Evolutionary conservation across 2,888 invertebrate genomes (phyloP).

Genomic region (Drosophila histrio): DNA sequence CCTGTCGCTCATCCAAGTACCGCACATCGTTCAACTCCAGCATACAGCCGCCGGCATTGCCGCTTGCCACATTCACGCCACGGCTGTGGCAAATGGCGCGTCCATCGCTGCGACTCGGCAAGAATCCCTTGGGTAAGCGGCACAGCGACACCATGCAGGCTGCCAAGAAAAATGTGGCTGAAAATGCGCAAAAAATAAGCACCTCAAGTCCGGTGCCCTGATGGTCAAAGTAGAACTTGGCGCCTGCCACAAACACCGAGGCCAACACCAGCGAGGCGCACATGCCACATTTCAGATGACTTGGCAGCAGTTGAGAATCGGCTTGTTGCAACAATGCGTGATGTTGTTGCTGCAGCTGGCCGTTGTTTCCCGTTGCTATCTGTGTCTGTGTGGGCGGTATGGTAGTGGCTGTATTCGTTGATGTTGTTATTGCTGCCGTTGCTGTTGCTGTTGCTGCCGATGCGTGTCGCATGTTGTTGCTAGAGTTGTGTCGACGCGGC

Average conservation of each 20-base stretch:
- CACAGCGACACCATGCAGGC: constrained; percentile 88
- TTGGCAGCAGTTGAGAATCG: constrained; percentile 80
- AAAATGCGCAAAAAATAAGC: constrained; percentile 87
- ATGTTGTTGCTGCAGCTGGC: constrained; percentile 71
- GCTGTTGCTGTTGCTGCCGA: constrained; percentile 41
- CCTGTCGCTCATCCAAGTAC: constrained; percentile 57
- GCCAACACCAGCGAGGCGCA: constrained; percentile 89
- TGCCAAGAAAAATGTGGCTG: constrained; percentile 87
- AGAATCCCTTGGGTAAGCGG: constrained; percentile 84
- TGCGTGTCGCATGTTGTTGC: constrained; percentile 42
- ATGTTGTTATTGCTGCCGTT: constrained; percentile 49
- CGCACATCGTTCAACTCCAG: constrained; percentile 62
- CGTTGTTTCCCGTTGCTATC: constrained; percentile 43
- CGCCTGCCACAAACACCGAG: constrained; percentile 88
- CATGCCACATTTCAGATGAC: constrained; percentile 88
- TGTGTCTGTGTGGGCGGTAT: constrained; percentile 49
- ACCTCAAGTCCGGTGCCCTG: constrained; percentile 87
- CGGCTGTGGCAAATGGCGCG: constrained; percentile 65
- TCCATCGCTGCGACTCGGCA: constrained; percentile 61
- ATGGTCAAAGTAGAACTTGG: constrained; percentile 90
- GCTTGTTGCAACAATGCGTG: constrained; percentile 65
- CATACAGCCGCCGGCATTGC: constrained; percentile 39
- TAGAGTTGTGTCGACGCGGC: constrained; percentile 36
- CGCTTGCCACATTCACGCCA: constrained; percentile 57
- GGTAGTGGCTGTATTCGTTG: constrained; percentile 38